Evolutionary conservation across 2,888 invertebrate genomes (phyloP), one percentile per base, ranked within the genome.

Genomic region (Eupithecia insigniata): DNA sequence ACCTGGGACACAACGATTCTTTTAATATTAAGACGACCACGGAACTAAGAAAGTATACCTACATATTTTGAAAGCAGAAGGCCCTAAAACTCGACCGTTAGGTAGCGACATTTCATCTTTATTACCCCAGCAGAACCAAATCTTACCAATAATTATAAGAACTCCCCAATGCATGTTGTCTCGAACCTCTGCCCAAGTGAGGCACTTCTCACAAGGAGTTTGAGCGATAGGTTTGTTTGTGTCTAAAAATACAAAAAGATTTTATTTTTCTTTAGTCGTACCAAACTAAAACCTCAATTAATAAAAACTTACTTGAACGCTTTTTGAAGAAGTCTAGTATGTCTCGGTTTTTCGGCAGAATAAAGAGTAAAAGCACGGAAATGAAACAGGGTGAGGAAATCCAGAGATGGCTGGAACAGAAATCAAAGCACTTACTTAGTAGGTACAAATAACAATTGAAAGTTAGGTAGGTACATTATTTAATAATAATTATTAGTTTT

Each of bases 151-250:
- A 26, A 64, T 39, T 5, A 64, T 64, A 14, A 64, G 64, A 14
- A 64, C 36, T n/a, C 64, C 36, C 64, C 92, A 92, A 26, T 87
- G 81, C n/a, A 90, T 77, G 32, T 87, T 84, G 12, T 81, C 78
- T 32, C 77, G 82, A 1, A 91, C 79, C 8, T 84, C 61, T 5
- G 76, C 71, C 92, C 92, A 92, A 73, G 77, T 87, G 1, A 92
- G 79, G 71, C 90, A 91, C 0, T 87, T 78, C 76, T 83, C 87
- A 34, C 83, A 83, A 1, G 81, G 75, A 7, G 76, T 43, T 4
- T 67, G 80, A 0, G 85, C 88, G 14, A 87, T 75, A 0, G 82
- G 78, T 12, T 69, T 78, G 30, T 70, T 77, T 4, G 64, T 68
- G 34, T 74, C 83, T 85, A 72, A n/a, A 71, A 61, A 10, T 43